Conservation (phyloP, 2,113 vertebrate species). For the Neodon shergylaensis region DNA sequence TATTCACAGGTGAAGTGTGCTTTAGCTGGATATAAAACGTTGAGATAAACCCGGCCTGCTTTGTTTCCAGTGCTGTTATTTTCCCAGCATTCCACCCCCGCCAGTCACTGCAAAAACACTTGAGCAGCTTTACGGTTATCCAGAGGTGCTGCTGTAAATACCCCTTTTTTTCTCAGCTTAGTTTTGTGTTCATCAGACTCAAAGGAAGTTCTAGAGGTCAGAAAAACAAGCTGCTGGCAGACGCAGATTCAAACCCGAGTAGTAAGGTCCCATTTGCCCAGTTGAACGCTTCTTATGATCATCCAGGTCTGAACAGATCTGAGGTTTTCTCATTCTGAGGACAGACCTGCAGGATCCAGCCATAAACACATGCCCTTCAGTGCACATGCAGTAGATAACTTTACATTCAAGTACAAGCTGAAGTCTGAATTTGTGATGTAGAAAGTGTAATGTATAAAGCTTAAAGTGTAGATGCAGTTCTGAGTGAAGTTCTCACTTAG, state of each 20-base stretch:
- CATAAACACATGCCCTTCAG: neutral
- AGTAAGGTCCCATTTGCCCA: constrained; percentile 66
- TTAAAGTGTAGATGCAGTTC: neutral
- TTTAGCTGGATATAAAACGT: constrained; percentile 80
- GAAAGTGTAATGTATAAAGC: neutral
- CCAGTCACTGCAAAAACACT: constrained; percentile 78
- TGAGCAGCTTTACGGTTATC: constrained; percentile 81
- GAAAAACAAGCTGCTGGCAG: constrained; percentile 79
- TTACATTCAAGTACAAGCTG: neutral
- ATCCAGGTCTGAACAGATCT: neutral
- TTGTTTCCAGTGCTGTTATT: constrained; percentile 75
- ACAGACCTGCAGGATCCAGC: neutral
- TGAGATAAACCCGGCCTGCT: constrained; percentile 75
- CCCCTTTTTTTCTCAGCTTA: constrained; percentile 83
- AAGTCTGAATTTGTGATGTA: neutral
- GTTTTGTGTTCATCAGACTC: constrained; percentile 81
- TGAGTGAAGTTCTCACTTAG: neutral
- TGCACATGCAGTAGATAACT: neutral
- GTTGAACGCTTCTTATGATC: neutral
- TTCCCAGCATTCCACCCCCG: constrained; percentile 72
- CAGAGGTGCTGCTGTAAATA: constrained; percentile 82
- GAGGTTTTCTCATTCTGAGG: constrained; percentile 7
- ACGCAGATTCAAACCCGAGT: constrained; percentile 59
- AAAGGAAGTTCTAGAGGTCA: constrained; percentile 82
- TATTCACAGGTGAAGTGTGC: constrained; percentile 82